Evolutionary conservation across 2,888 invertebrate genomes (phyloP), one percentile per base, ranked within the genome.

Genomic region (Lapara coniferarum): DNA sequence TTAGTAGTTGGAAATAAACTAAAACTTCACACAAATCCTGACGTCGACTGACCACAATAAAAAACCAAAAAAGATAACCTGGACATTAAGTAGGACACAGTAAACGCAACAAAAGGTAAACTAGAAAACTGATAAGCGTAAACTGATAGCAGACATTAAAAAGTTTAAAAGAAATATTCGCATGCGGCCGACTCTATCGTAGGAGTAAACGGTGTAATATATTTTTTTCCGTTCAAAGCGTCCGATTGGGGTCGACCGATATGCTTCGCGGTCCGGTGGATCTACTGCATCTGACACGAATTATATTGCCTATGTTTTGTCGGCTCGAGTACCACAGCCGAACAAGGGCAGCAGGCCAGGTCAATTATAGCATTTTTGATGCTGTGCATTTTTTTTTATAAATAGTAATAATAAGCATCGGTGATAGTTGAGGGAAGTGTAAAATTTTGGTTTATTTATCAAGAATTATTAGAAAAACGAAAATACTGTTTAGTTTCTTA

Each of bases 231-330:
- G 71, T 71, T 71, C 71, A 70, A 72, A 73, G 69, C 75, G 71
- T 72, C 67, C 75, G 81, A 87, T 84, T 76, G 80, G 75, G 82
- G 82, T 76, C 81, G 78, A 67, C 71, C 78, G 81, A 85, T 85
- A 85, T 78, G 78, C 78, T 77, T 77, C 77, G 78, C 79, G 78
- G 81, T 81, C 76, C 78, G 73, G 71, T 76, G 77, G 76, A 69
- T 70, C 70, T 74, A 66, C 77, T 89, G 88, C 86, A 81, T 74
- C 77, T 88, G 89, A 87, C 88, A 85, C 77, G 74, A 72, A 67
- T 49, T 73, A 70, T 67, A 71, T 67, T 69, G 66, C 46, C 66
- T 49, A 67, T 70, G 73, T 63, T 71, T 71, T 51, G 25, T 66
- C 69, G 66, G 57, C 52, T 58, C 55, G 63, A 14, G 51, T 63